Conservation (phyloP, 37 sponge, comb jelly and placozoan genomes). For the Eunapius fragilis region DNA sequence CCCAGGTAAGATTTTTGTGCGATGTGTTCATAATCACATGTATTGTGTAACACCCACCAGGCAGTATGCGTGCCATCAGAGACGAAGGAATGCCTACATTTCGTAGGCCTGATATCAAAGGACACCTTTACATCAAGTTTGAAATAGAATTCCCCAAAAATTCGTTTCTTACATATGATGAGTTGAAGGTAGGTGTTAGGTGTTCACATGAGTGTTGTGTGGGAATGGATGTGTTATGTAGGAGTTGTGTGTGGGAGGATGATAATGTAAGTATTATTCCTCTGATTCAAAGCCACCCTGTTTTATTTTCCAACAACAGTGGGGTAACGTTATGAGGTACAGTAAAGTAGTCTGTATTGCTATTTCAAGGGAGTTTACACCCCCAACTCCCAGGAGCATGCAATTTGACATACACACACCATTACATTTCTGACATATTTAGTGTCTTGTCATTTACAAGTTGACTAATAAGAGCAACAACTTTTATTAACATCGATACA, state of each 20-base stretch:
- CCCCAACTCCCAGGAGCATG: not conserved
- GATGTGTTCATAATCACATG: not conserved
- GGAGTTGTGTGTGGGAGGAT: too few relatives aligned
- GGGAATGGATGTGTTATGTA: too few relatives aligned
- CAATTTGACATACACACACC: not conserved
- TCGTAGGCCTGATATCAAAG: constrained; percentile 50
- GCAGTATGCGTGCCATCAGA: constrained; percentile 48
- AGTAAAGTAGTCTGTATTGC: not conserved
- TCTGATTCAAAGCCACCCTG: not conserved
- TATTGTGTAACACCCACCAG: constrained; percentile 22
- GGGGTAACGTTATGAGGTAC: not conserved
- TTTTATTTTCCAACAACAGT: not conserved
- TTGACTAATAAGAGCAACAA: not conserved
- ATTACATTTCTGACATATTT: not conserved
- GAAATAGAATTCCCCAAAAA: constrained; percentile 83
- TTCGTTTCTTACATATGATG: constrained; percentile 32
- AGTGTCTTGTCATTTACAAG: not conserved
- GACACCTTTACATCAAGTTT: constrained; percentile 92
- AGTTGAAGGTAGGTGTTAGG: constrained; percentile 23
- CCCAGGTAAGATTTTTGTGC: constrained; percentile 22
- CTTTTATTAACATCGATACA: not conserved
- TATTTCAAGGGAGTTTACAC: not conserved
- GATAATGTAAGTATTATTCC: too few relatives aligned
- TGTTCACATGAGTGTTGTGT: not conserved
- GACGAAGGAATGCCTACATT: constrained; percentile 83